A percentile compares a stretch with the other conserved stretches of the same genome.
These are phyloP conservation scores for Prinia subflava DNA, from an alignment of 2,113 vertebrate genomes.

Conservation along the genomic window DNA sequence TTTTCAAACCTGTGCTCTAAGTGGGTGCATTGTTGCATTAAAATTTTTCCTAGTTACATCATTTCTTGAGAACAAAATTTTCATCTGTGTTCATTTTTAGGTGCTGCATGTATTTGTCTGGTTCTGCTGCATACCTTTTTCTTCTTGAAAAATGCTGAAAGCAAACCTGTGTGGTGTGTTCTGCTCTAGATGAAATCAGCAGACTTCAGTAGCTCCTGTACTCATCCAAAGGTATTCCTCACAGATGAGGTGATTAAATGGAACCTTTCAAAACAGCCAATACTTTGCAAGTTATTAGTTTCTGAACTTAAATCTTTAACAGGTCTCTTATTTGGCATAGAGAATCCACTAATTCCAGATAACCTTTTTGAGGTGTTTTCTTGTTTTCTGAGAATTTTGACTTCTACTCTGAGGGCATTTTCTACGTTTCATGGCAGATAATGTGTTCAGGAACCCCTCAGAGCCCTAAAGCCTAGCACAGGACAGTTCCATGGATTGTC, in stretches of 20 bases:
- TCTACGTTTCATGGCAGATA: background rate
- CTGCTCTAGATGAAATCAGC: background rate
- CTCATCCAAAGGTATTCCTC: background rate
- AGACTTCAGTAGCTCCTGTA: background rate
- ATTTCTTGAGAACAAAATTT: background rate
- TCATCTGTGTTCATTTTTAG: background rate
- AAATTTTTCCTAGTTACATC: background rate
- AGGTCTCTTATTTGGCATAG: background rate
- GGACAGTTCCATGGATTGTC: background rate
- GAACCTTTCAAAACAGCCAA: background rate
- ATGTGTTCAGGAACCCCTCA: background rate
- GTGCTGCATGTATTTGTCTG: fast-evolving
- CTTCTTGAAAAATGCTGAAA: background rate
- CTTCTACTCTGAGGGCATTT: background rate
- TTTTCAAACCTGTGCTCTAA: background rate
- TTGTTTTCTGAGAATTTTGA: background rate
- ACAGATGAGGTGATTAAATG: background rate
- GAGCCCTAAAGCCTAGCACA: background rate
- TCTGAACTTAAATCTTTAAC: background rate
- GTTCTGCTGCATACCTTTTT: background rate
- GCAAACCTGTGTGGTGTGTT: background rate
- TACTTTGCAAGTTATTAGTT: background rate
- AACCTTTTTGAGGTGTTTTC: background rate
- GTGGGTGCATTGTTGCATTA: background rate
- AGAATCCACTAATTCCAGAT: background rate